Conservation (phyloP, 2,113 vertebrate species). For the Entelurus aequoreus region DNA sequence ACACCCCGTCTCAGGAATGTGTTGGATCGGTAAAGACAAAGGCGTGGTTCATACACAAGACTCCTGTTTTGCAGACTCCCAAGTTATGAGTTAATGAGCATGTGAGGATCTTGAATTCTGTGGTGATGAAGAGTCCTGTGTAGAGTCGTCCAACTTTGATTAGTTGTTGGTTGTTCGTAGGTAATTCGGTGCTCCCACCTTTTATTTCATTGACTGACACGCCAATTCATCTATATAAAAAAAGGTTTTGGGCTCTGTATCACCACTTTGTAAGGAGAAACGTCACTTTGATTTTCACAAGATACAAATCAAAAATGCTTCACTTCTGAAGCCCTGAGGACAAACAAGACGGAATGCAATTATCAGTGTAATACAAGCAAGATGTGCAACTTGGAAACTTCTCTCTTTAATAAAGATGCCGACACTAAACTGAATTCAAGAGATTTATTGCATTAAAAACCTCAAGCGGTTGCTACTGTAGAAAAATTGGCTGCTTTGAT, state of each 20-base stretch:
- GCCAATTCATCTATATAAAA: constrained; percentile 20
- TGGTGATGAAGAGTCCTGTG: constrained; percentile 33
- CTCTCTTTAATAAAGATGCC: background rate
- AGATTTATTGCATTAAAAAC: background rate
- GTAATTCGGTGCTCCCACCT: constrained; percentile 32
- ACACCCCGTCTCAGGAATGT: constrained; percentile 58
- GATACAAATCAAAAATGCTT: background rate
- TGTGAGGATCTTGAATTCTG: constrained; percentile 25
- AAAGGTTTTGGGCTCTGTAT: constrained; percentile 38
- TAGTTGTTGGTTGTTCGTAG: constrained; percentile 19
- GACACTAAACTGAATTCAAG: background rate
- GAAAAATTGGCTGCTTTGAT: background rate
- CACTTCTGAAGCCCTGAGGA: constrained; percentile 4
- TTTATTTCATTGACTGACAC: constrained; percentile 40
- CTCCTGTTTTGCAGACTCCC: constrained; percentile 7
- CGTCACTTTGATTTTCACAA: background rate
- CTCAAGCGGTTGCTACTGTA: constrained; percentile 4
- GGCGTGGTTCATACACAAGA: constrained; percentile 28
- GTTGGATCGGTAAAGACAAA: constrained; percentile 46
- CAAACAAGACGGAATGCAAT: constrained; percentile 9
- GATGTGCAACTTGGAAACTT: background rate
- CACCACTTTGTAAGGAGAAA: constrained; percentile 5
- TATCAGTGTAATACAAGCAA: background rate
- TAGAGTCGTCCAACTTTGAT: constrained; percentile 28
- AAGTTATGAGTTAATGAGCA: constrained; percentile 10